A percentile compares a stretch with the other conserved stretches of the same genome.
Evolutionary conservation across 92 coral and sea anemone genomes (phyloP).

Genomic region (Porites evermanni): DNA sequence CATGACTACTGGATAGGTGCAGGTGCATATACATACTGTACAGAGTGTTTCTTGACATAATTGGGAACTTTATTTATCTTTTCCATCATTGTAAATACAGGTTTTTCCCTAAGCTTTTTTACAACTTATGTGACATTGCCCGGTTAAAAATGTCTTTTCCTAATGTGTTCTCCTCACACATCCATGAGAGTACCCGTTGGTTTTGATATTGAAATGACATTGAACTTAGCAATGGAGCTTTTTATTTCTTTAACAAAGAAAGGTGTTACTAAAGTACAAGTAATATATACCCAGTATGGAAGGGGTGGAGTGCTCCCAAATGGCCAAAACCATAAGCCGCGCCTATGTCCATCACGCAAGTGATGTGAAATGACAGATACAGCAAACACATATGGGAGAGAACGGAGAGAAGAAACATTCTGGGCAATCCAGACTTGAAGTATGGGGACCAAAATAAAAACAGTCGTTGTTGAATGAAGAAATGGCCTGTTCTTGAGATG

Average conservation of each 20-base stretch:
- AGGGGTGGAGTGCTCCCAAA: constrained; percentile 88
- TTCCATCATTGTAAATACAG: no score
- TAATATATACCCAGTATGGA: constrained; percentile 82
- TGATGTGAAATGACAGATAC: constrained; percentile 91
- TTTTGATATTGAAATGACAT: background rate
- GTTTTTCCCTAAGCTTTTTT: no score
- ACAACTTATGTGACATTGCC: background rate
- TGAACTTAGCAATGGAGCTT: constrained; percentile 32
- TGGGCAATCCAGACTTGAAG: constrained; percentile 82
- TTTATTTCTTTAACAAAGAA: constrained; percentile 42
- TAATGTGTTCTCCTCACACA: background rate
- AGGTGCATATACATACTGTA: no score
- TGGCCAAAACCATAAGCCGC: constrained; percentile 98
- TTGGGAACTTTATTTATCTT: no score
- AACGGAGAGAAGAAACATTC: constrained; percentile 47
- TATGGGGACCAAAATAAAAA: constrained; percentile 70
- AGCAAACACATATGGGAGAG: constrained; percentile 77
- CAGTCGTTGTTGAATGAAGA: constrained; percentile 82
- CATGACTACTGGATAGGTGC: no score
- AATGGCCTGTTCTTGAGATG: constrained; percentile 75
- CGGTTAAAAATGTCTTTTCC: no score
- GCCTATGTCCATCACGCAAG: constrained; percentile 87
- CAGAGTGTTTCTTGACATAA: no score
- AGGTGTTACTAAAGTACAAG: constrained; percentile 62
- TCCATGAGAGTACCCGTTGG: background rate